Conservation (phyloP, 2,113 vertebrate genomes). For the Orientallactaga bullata region DNA sequence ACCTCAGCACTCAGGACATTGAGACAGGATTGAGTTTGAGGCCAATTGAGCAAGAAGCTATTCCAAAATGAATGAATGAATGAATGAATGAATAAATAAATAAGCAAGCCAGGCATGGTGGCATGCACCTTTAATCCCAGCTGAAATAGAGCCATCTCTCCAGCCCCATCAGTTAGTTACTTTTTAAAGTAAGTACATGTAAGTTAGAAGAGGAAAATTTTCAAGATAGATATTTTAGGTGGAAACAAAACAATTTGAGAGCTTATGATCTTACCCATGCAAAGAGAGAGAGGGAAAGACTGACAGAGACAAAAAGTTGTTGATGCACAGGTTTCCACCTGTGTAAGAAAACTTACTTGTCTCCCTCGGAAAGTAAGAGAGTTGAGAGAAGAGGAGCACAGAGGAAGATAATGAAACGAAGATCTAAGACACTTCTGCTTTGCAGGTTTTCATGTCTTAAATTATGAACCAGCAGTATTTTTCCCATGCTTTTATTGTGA, state of each 20-base stretch:
- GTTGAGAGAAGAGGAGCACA: not conserved
- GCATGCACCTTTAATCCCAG: too few relatives aligned
- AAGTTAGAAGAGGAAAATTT: not conserved
- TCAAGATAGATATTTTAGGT: not conserved
- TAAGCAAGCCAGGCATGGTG: too few relatives aligned
- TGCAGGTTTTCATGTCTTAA: not conserved
- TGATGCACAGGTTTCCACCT: not conserved
- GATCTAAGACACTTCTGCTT: not conserved
- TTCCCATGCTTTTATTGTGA: not conserved
- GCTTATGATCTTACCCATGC: slow-evolving; percentile 18
- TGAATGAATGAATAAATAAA: too few relatives aligned
- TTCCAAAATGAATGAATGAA: too few relatives aligned
- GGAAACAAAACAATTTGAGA: not conserved
- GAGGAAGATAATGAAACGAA: not conserved
- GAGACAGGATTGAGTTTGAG: too few relatives aligned
- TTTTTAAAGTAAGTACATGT: not conserved
- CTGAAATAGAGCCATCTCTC: too few relatives aligned
- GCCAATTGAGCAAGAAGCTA: too few relatives aligned
- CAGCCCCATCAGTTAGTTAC: too few relatives aligned
- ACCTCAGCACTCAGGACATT: too few relatives aligned
- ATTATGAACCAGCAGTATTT: not conserved
- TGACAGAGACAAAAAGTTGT: not conserved
- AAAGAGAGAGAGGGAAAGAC: not conserved
- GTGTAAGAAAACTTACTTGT: not conserved
- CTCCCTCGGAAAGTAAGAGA: not conserved